Conservation (phyloP, 1,140 invertebrate genomes). For the Tetramorium parvispinum region DNA sequence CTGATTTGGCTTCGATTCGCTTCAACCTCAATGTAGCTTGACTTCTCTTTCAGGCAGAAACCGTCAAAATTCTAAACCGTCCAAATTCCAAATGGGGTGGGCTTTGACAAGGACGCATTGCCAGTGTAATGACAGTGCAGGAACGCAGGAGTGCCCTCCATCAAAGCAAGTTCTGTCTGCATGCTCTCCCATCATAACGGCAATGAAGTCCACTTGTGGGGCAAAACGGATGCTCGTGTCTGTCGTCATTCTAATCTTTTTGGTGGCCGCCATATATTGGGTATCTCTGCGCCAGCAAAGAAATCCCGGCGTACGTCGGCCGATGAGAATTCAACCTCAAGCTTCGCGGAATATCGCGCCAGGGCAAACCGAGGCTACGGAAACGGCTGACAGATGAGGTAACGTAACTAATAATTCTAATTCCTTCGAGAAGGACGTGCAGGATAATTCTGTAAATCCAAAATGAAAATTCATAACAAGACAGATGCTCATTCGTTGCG, state of each 20-base stretch:
- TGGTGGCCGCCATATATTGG: constrained; percentile 39
- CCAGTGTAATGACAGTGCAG: constrained; percentile 41
- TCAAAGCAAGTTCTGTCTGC: constrained; percentile 27
- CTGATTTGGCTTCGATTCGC: not conserved
- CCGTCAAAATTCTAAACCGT: constrained; percentile 57
- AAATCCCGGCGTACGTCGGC: not conserved
- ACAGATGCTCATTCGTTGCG: not conserved
- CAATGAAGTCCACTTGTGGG: constrained; percentile 39
- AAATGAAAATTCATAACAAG: not conserved
- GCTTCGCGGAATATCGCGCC: not conserved
- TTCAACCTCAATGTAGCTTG: not conserved
- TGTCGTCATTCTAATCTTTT: constrained; percentile 30
- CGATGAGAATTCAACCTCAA: constrained; percentile 29
- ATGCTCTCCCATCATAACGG: constrained; percentile 56
- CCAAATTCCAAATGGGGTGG: constrained; percentile 59
- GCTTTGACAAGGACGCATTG: constrained; percentile 13
- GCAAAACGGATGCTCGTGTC: constrained; percentile 51
- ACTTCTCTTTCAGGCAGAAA: constrained; percentile 27
- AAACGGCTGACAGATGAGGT: not conserved
- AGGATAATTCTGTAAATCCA: constrained; percentile 21
- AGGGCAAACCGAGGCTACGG: not conserved
- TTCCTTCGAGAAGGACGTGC: not conserved
- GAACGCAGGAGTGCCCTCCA: not conserved
- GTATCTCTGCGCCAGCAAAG: constrained; percentile 1
- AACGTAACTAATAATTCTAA: constrained; percentile 12